Evolutionary conservation across 2,797 vertebrate species (phyloP).

Genomic region (Thalassophryne amazonica): DNA sequence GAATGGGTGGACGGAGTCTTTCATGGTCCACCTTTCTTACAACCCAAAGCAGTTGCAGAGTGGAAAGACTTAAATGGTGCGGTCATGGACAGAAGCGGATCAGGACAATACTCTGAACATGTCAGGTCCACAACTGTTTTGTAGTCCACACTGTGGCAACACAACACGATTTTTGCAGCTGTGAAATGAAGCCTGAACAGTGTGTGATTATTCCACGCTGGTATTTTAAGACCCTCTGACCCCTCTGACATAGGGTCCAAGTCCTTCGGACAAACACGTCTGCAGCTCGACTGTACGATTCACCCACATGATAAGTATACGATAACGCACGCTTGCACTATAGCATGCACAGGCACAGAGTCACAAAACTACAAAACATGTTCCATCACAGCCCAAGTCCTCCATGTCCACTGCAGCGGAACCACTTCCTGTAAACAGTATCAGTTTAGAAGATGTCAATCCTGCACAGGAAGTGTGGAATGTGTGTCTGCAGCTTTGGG

Average conservation of each 20-base stretch:
- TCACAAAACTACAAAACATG: conserved; percentile 87
- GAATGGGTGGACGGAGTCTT: conserved; percentile 99
- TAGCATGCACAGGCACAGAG: conserved; percentile 74
- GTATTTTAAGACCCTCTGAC: too few relatives aligned
- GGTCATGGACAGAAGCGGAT: conserved; percentile 72
- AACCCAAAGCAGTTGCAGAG: conserved; percentile 78
- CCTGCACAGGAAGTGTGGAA: conserved; percentile 24
- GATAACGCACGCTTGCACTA: conserved; percentile 64
- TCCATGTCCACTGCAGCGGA: conserved; percentile 60
- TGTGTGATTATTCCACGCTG: too few relatives aligned
- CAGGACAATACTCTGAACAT: conserved; percentile 79
- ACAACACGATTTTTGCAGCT: too few relatives aligned
- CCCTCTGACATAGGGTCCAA: too few relatives aligned
- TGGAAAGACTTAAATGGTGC: conserved; percentile 84
- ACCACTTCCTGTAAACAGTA: background rate
- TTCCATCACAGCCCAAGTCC: conserved; percentile 76
- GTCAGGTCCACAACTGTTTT: conserved; percentile 44
- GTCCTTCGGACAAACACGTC: conserved; percentile 5
- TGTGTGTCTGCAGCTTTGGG: conserved; percentile 17
- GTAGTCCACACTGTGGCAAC: conserved; percentile 20
- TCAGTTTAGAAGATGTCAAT: conserved; percentile 28
- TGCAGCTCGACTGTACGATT: conserved; percentile 40
- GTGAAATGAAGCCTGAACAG: too few relatives aligned
- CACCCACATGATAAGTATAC: conserved; percentile 32
- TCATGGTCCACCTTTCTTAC: conserved; percentile 89